Percentiles rank a stretch among this genome's conserved stretches.
Conservation (phyloP, 2,113 vertebrate genomes). For the Notiomystis cincta region DNA sequence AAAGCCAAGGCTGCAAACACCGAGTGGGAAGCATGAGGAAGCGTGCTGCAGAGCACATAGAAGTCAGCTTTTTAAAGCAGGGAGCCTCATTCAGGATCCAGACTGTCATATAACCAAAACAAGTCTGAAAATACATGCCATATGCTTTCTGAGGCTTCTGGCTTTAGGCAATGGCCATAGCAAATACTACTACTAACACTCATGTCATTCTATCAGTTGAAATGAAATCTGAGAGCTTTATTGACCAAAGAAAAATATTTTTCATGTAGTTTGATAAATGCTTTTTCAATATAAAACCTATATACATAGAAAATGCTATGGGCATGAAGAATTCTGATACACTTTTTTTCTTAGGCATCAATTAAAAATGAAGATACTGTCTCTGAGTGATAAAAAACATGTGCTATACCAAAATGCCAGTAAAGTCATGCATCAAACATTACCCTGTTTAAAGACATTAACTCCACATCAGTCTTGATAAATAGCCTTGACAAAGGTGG, state of each 20-base stretch:
- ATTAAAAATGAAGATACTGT: neutral
- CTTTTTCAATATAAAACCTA: neutral
- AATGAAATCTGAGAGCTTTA: neutral
- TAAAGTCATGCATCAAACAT: neutral
- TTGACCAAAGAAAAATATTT: neutral
- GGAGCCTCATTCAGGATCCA: neutral
- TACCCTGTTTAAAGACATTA: neutral
- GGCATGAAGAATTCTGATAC: neutral
- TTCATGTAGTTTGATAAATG: neutral
- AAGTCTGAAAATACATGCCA: neutral
- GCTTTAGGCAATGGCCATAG: neutral
- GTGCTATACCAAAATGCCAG: neutral
- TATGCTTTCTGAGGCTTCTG: neutral
- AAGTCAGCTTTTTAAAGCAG: neutral
- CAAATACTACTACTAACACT: neutral
- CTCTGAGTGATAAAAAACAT: neutral
- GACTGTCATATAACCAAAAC: neutral
- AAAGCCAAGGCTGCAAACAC: neutral
- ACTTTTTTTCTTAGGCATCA: neutral
- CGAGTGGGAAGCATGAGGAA: neutral
- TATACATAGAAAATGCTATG: neutral
- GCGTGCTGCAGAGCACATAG: neutral
- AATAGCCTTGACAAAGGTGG: neutral
- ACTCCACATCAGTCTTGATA: neutral
- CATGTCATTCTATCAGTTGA: neutral